Evolutionary conservation across 1,140 invertebrate species (phyloP).

Genomic region (Lethrus apterus): DNA sequence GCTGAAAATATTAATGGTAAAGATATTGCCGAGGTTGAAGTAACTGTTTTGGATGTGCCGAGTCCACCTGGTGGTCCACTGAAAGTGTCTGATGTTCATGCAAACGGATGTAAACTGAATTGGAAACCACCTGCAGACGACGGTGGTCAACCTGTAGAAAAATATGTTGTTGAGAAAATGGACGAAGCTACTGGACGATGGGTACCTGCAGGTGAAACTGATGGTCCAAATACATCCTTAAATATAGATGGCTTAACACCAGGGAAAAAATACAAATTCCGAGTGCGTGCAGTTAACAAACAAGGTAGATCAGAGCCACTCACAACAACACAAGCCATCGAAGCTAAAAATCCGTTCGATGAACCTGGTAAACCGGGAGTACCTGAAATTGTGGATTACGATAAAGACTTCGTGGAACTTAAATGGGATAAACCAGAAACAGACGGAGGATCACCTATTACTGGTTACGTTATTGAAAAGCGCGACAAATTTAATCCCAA

Average conservation of each 20-base stretch:
- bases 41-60: slow-evolving; percentile 86
- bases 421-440: slow-evolving; percentile 80
- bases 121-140: slow-evolving; percentile 91
- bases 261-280: slow-evolving; percentile 93
- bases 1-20: slow-evolving; percentile 91
- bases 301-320: slow-evolving; percentile 94
- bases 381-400: slow-evolving; percentile 86
- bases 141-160: slow-evolving; percentile 81
- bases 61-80: slow-evolving; percentile 86
- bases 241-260: slow-evolving; percentile 72
- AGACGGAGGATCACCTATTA: slow-evolving; percentile 86
- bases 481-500: slow-evolving; percentile 81
- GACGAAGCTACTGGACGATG: slow-evolving; percentile 88
- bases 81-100: slow-evolving; percentile 77
- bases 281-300: slow-evolving; percentile 90
- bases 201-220: slow-evolving; percentile 86
- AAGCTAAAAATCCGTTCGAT: slow-evolving; percentile 98
- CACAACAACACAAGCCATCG: slow-evolving; percentile 76
- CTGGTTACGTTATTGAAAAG: slow-evolving; percentile 93
- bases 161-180: slow-evolving; percentile 90
- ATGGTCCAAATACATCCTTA: slow-evolving; percentile 65
- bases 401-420: slow-evolving; percentile 90
- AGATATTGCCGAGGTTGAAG: slow-evolving; percentile 85
- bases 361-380: slow-evolving; percentile 73
- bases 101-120: slow-evolving; percentile 73